Percentiles rank a stretch among this genome's conserved stretches.
phyloP scores from a whole-genome alignment of 2,888 invertebrate species.

The Philonicus albiceps region DNA sequence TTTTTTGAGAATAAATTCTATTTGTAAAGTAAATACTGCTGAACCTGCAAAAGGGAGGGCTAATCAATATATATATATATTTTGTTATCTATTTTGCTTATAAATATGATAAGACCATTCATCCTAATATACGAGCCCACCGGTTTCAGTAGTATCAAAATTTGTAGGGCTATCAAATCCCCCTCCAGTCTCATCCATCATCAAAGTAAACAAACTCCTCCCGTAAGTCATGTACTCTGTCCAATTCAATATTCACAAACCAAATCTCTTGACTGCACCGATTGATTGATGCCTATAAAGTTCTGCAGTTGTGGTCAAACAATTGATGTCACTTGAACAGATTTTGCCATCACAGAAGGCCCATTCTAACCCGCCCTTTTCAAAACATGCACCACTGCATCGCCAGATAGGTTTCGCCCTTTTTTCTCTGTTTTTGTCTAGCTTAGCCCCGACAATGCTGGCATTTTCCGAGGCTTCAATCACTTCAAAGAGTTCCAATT shows the following conservation, averaged over 20 bases:
- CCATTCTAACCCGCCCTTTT: conserved; percentile 4
- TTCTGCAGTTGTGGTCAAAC: conserved; percentile 7
- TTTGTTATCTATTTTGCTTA: not conserved
- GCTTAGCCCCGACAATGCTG: not conserved
- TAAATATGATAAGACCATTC: not conserved
- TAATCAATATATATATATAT: not conserved
- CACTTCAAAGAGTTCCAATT: conserved; percentile 9
- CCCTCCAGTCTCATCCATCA: not conserved
- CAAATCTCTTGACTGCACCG: not conserved
- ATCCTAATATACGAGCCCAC: not conserved
- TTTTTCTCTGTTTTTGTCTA: not conserved
- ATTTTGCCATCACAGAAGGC: not conserved
- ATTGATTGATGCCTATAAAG: conserved; percentile 1
- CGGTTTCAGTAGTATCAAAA: not conserved
- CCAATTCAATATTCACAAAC: not conserved
- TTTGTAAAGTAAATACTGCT: not conserved
- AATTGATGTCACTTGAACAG: conserved; percentile 23
- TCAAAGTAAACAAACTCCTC: not conserved
- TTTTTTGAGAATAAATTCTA: too few relatives aligned
- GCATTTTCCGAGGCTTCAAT: not conserved
- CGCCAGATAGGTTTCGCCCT: not conserved
- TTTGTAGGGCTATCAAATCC: not conserved
- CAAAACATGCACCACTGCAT: not conserved
- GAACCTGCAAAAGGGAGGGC: not conserved
- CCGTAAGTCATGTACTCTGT: not conserved